A percentile compares a stretch with the other conserved stretches of the same genome.
Evolutionary conservation across 2,113 vertebrate genomes (phyloP).

Genomic region (Platichthys flesus): DNA sequence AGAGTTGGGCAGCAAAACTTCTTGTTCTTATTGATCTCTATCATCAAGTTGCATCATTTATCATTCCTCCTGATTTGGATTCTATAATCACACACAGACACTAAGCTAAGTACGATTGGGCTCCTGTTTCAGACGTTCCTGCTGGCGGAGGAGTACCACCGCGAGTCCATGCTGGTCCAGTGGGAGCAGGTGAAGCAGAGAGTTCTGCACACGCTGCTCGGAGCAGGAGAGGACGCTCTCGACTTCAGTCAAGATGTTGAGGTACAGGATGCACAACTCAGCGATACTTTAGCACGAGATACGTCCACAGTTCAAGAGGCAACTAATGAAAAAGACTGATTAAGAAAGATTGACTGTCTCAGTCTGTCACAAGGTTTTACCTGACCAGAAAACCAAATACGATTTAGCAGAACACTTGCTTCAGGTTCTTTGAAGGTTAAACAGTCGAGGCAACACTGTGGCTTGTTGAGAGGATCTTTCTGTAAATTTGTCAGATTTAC

Average conservation of each 20-base stretch:
- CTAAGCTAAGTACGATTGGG: not conserved
- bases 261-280: constrained; percentile 73
- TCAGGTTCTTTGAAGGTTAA: not conserved
- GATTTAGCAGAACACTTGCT: not conserved
- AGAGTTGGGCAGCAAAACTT: no score
- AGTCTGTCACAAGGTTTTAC: not conserved
- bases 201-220: constrained; percentile 94
- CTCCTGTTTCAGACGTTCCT: constrained; percentile 88
- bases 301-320: not conserved
- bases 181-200: constrained; percentile 99
- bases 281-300: not conserved
- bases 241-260: constrained; percentile 98
- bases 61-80: no score
- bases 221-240: constrained; percentile 95
- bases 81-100: not conserved
- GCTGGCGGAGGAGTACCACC: constrained; percentile 96
- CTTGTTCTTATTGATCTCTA: no score
- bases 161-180: constrained; percentile 98
- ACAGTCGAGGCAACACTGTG: not conserved
- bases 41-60: no score
- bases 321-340: not conserved
- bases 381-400: not conserved
- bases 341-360: not conserved
- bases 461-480: not conserved
- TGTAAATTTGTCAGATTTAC: not conserved